phyloP scores from a whole-genome alignment of 1,140 invertebrate species.

The Drosophila yakuba region DNA sequence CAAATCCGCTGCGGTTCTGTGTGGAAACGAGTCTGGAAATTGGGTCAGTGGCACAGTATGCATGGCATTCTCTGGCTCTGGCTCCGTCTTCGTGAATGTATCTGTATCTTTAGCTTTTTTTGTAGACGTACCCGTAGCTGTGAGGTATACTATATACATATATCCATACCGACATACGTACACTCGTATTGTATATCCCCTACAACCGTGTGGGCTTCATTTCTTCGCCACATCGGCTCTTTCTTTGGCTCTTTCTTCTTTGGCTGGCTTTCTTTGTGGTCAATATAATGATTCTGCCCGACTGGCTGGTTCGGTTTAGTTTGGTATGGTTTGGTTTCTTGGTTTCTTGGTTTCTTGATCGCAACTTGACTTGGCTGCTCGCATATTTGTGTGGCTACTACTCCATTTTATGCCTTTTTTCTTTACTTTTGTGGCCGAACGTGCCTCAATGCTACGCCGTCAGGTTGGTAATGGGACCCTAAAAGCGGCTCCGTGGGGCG shows the following conservation, averaged over 20 bases:
- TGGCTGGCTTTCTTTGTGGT: constrained; percentile 75
- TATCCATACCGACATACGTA: neutral
- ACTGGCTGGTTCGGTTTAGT: constrained; percentile 40
- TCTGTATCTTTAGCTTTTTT: constrained; percentile 46
- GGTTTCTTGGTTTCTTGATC: neutral
- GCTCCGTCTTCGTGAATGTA: constrained; percentile 28
- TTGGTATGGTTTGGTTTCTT: constrained; percentile 30
- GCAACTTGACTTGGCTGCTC: constrained; percentile 30
- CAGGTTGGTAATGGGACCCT: constrained; percentile 63
- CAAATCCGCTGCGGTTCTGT: constrained; percentile 70
- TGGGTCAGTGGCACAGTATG: constrained; percentile 84
- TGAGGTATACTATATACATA: constrained; percentile 20
- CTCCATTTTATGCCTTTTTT: constrained; percentile 44
- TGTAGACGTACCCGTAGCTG: constrained; percentile 43
- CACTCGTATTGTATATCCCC: constrained; percentile 20
- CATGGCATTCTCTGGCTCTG: constrained; percentile 69
- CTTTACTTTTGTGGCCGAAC: constrained; percentile 40
- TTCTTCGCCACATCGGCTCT: constrained; percentile 33
- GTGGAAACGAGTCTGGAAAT: constrained; percentile 74
- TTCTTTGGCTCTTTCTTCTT: constrained; percentile 63
- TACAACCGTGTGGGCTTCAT: constrained; percentile 45
- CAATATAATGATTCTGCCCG: constrained; percentile 75
- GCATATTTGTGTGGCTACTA: constrained; percentile 65
- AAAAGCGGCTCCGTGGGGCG: constrained; percentile 23
- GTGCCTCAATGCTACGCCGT: constrained; percentile 54